Evolutionary conservation across 2,797 vertebrate genomes (phyloP), one percentile per base, ranked within the genome.

Genomic region (Cygnus olor): DNA sequence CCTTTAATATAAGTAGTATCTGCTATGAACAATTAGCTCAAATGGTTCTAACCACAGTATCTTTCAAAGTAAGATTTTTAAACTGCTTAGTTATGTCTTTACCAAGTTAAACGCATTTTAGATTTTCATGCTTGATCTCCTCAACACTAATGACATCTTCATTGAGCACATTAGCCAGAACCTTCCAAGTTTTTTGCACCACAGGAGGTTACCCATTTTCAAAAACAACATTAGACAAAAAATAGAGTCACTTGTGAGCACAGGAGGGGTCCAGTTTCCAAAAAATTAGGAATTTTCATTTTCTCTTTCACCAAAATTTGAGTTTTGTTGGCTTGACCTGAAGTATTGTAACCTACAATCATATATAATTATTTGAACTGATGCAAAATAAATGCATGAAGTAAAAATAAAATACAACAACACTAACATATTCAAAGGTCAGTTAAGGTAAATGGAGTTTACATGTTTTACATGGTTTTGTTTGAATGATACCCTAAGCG

Each of bases 131-230:
- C 20, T 74, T 2, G 0, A 7, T 47, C 28, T 44, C 24, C 57
- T 53, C n/a, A n/a, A 32, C 17, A 25, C 34, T 5, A 3, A 54
- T 14, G 7, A 7, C 25, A 27, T 58, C 54, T 32, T 65, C 36
- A 65, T 70, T 4, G 4, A 19, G 28, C 0, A 0, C 28, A 3
- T 42, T 44, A 34, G 14, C 19, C 25, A 57, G 25, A 10, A 28
- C 17, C 12, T 73, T 73, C 42, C 38, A 28, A 9, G 10, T 3
- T 34, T 25, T 4, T 2, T 38, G 21, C 7, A 4, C 9, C 25
- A n/a, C 65, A 64, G 64, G 9, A 80, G 5, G 14, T 40, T 49
- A 45, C 11, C 47, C 34, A 3, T 9, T 83, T 44, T 57, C 65
- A 74, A n/a, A 85, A 80, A 28, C 30, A 83, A 6, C 1, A 0